Evolutionary conservation across 2,888 invertebrate species (phyloP), one percentile per base, ranked within the genome.

Genomic region (Flexamia atlantica): DNA sequence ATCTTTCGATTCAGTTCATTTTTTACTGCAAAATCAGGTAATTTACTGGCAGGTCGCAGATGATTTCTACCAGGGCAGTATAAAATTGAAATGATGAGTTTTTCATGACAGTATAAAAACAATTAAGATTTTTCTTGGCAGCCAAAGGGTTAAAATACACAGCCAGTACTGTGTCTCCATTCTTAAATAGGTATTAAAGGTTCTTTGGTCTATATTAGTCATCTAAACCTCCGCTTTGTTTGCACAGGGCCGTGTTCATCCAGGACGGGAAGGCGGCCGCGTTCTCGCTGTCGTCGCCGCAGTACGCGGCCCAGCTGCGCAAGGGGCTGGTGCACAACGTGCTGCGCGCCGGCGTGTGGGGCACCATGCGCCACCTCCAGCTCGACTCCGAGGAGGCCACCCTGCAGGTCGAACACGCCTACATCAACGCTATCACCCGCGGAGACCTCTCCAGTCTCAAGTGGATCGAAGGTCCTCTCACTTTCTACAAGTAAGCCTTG

Each of bases 361-460:
- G 99, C 87, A 93, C 94, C 70, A 97, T 94, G 91, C 93, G 97
- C 40, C 98, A 99, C 90, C 90, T 98, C 85, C 92, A 91, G 86
- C 90, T 96, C 84, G 93, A 94, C 87, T 79, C 81, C 14, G 84
- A 83, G 12, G 86, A 86, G n/a, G 83, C 83, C 14, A 42, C 84
- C 0, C 89, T 92, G 86, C 91, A 90, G 86, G 96, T 97, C 83
- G 96, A 97, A 89, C 97, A 98, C 91, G 99, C 99, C 17, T 99
- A 97, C 91, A 96, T 99, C 80, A 99, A 99, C 91, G 96, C 98
- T 0, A 90, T 98, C 87, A 95, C 95, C 20, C 94, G 98, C 89
- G 99, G 99, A 83, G 99, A 99, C 91, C 93, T 99, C 87, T 94
- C 98, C 25, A 98, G 96, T 88, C 93, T 98, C 87, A 94, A 94